phyloP scores from a whole-genome alignment of 2,797 vertebrate genomes.

The Aplochiton taeniatus region DNA sequence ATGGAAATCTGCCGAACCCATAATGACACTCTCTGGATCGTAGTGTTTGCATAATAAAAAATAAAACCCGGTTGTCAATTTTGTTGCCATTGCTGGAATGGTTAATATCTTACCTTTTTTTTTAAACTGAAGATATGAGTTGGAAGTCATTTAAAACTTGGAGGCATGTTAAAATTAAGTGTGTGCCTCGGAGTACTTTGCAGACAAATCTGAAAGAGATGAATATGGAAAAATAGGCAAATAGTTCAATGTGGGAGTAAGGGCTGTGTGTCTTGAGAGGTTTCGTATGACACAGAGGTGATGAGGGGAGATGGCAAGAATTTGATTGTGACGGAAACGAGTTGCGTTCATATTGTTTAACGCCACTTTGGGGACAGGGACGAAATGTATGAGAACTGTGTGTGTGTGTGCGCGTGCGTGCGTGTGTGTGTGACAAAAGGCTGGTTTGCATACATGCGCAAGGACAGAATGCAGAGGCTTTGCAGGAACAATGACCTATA shows the following conservation, averaged over 20 bases:
- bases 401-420: conserved; percentile 8
- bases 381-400: too few species aligned
- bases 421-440: conserved; percentile 6
- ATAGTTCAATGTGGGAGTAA: neutral
- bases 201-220: too few species aligned
- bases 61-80: neutral
- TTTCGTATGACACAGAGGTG: neutral
- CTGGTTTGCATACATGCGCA: conserved; percentile 1
- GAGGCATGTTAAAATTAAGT: too few species aligned
- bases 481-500: too few species aligned
- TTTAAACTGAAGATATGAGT: neutral
- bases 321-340: neutral
- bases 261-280: neutral
- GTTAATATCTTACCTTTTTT: neutral
- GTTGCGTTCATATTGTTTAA: conserved; percentile 1
- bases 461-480: neutral
- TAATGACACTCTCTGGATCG: neutral
- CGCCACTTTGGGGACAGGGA: too few species aligned
- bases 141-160: neutral
- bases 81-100: neutral
- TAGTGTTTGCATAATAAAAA: neutral
- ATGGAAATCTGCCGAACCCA: too few species aligned
- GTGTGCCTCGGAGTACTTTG: too few species aligned
- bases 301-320: conserved; percentile 7
- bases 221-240: neutral